phyloP scores from a whole-genome alignment of 1,140 invertebrate species.

The Aphelenchoides fujianensis region DNA sequence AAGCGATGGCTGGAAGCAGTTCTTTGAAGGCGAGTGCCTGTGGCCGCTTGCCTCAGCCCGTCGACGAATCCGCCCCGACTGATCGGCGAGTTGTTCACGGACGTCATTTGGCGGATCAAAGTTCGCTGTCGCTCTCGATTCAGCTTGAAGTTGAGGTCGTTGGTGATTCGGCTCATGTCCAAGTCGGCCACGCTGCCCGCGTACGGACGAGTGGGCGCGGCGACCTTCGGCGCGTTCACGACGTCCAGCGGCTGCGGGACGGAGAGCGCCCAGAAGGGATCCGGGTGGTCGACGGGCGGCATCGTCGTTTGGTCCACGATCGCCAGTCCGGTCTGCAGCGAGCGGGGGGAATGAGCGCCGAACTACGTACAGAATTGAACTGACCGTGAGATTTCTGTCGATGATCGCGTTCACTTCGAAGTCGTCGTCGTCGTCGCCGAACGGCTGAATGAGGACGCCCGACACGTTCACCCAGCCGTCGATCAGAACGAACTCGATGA shows the following conservation, averaged over 20 bases:
- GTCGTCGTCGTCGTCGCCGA: conserved; percentile 50
- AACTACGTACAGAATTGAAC: not conserved
- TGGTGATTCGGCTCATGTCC: not conserved
- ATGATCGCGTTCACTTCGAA: conserved; percentile 6
- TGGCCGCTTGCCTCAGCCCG: no score
- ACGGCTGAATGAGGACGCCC: conserved; percentile 44
- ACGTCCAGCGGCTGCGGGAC: not conserved
- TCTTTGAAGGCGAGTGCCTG: no score
- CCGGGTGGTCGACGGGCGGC: not conserved
- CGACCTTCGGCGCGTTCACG: not conserved
- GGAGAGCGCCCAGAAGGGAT: not conserved
- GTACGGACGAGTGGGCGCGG: not conserved
- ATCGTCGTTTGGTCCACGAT: not conserved
- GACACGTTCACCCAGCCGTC: conserved; percentile 55
- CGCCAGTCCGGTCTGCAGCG: not conserved
- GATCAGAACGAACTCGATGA: conserved; percentile 45
- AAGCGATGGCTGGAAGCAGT: no score
- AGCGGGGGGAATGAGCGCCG: not conserved
- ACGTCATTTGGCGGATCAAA: not conserved
- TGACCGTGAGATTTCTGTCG: not conserved
- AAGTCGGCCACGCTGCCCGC: not conserved
- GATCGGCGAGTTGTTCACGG: no score
- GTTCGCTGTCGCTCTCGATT: not conserved
- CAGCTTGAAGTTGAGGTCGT: not conserved
- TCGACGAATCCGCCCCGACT: no score